Evolutionary conservation across 2,888 invertebrate species (phyloP), one percentile per base, ranked within the genome.

Genomic region (Pheosia gnoma): DNA sequence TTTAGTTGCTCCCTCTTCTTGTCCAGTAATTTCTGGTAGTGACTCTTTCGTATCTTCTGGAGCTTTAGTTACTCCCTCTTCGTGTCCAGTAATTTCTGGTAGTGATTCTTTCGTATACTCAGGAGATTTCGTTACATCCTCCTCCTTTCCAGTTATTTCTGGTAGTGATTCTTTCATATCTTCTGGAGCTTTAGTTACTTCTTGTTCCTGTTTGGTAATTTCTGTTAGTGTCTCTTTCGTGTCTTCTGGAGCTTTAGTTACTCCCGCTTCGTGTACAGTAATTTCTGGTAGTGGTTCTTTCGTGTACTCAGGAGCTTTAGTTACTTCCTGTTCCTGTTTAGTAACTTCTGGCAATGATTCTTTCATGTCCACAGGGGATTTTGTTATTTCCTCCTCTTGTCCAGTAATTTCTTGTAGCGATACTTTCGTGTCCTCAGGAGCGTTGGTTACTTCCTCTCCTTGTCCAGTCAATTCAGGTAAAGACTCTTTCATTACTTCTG

Each of bases 181-280:
- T 13, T n/a, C 13, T 5, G 54, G 8, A 37, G 36, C 54, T 1
- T 54, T 11, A 11, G 54, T 37, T 1, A 37, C 36, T 3, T 37
- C 54, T 4, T 37, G 7, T 54, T 13, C 57, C 10, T 13, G 43
- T 25, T 7, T 5, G 25, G 54, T 57, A 3, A 45, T 43, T 43
- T 57, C 54, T 13, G 49, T 37, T 36, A 37, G 9, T 36, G 52
- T 37, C 11, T 53, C 52, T 53, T 53, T 37, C 36, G 5, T 39
- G 47, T 51, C 39, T 54, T 54, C 56, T 54, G 61, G n/a, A 36
- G 43, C n/a, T 59, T 60, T 57, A 7, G 59, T 63, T 51, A 38
- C 49, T 58, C 7, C 41, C 3, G 38, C 54, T 37, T 9, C 37
- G 7, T 37, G 10, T 7, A 0, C 38, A 54, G 37, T 37, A 10